Evolutionary conservation across 2,888 invertebrate genomes (phyloP), one percentile per base, ranked within the genome.

Genomic region (Epinotia bilunana): DNA sequence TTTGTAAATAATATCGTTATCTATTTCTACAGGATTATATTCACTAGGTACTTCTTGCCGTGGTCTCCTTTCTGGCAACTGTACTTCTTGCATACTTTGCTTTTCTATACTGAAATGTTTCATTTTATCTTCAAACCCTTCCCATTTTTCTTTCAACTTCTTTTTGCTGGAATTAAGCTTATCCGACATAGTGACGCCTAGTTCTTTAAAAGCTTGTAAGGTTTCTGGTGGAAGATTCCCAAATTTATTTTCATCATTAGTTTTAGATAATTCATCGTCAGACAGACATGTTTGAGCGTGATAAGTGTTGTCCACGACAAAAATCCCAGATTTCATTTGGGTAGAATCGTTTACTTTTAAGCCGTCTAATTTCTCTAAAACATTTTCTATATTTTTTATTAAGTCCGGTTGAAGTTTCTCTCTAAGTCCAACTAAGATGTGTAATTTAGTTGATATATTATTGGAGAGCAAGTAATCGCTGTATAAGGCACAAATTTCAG

Each of bases 281-380:
- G 91, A 79, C 9, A 87, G 77, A 20, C 84, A 82, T n/a, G 88
- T 82, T 76, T 91, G 91, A 1, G 90, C 87, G 49, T 89, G 84
- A 82, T 89, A 94, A 58, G 91, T 88, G 76, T 94, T 94, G 77
- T 94, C 95, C 43, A 95, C 91, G 23, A 95, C 89, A 81, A 94
- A 95, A 77, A 96, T 95, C 16, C 95, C 95, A 78, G 95, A 95
- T 79, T 95, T 92, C 82, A 94, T 86, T 85, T 92, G 91, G 33
- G 91, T 91, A 18, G 90, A 87, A 73, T 90, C 90, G 78, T 89
- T 90, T 69, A 86, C 83, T 84, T 94, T 90, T 61, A 91, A 82
- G 28, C 74, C 80, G 6, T 91, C 90, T 80, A 93, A 88, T 76
- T 88, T 92, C 2, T 88, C 83, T 76, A 93, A 78, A 53, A 93